A percentile compares a stretch with the other conserved stretches of the same genome.
These are phyloP conservation scores for Acleris cristana DNA, from an alignment of 2,888 invertebrate genomes.

Conservation along the genomic window DNA sequence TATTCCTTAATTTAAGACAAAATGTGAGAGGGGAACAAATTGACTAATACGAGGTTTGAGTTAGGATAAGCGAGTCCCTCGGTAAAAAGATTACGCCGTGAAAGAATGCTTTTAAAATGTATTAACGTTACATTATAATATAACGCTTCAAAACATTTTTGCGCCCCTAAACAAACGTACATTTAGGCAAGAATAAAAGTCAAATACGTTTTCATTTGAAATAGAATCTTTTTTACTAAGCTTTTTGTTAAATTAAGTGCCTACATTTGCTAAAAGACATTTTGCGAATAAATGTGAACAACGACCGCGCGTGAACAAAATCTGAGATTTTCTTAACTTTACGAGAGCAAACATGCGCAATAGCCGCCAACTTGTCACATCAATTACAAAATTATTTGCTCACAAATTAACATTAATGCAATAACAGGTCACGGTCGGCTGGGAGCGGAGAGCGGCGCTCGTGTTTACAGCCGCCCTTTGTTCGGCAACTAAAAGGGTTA, in stretches of 20 bases:
- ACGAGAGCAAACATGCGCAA: constrained; percentile 26
- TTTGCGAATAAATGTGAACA: constrained; percentile 16
- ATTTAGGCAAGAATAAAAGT: constrained; percentile 6
- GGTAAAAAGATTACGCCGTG: constrained; percentile 29
- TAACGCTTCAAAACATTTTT: constrained; percentile 28
- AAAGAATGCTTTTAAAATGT: constrained; percentile 34
- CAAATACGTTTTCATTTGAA: constrained; percentile 12
- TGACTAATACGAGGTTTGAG: constrained; percentile 36
- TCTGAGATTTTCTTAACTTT: constrained; percentile 20
- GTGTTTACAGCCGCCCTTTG: constrained; percentile 64
- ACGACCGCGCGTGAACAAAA: constrained; percentile 15
- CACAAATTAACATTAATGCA: constrained; percentile 61
- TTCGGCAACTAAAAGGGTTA: constrained; percentile 70
- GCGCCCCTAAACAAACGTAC: constrained; percentile 9
- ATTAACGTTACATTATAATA: constrained; percentile 30
- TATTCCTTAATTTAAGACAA: constrained; percentile 63
- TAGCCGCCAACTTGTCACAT: constrained; percentile 30
- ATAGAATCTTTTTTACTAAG: constrained; percentile 17
- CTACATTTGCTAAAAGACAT: constrained; percentile 24
- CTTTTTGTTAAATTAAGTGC: constrained; percentile 23
- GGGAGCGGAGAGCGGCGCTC: constrained; percentile 40
- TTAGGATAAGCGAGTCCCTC: constrained; percentile 36
- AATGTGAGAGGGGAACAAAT: constrained; percentile 45
- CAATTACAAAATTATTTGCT: constrained; percentile 54
- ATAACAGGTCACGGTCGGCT: constrained; percentile 50